phyloP scores from a whole-genome alignment of 2,113 vertebrate genomes.

The Rhinoderma darwinii region DNA sequence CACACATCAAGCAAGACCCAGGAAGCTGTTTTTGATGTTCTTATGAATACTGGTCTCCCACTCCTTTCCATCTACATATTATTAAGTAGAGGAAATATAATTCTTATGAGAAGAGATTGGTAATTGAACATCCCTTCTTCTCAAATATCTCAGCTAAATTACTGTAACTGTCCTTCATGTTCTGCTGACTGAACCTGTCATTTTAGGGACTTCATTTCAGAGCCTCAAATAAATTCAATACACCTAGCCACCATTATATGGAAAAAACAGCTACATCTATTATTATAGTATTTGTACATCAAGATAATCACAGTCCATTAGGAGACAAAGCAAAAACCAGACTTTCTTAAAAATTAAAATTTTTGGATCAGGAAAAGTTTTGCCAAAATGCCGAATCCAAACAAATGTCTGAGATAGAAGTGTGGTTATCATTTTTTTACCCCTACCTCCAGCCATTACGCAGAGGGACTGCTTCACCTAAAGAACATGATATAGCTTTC shows the following conservation, averaged over 20 bases:
- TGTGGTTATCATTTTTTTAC: neutral
- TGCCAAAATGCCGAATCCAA: too few species aligned
- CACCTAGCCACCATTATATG: neutral
- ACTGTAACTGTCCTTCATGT: neutral
- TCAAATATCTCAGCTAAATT: neutral
- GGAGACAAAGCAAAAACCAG: neutral
- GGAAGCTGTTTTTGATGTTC: slow-evolving; percentile 41
- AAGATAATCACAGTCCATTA: neutral
- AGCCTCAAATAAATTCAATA: neutral
- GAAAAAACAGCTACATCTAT: neutral
- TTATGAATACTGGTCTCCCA: slow-evolving; percentile 25
- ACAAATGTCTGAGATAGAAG: too few species aligned
- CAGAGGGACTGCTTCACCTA: neutral
- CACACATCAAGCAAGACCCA: slow-evolving; percentile 16
- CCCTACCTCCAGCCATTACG: too few species aligned
- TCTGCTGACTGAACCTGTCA: neutral
- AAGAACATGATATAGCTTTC: neutral
- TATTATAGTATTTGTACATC: neutral
- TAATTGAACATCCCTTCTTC: slow-evolving; percentile 4
- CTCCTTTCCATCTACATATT: slow-evolving; percentile 9
- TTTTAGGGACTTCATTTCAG: neutral
- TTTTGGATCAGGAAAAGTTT: too few species aligned
- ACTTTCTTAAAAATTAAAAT: too few species aligned
- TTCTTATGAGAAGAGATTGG: neutral
- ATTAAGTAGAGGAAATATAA: slow-evolving; percentile 15